Evolutionary conservation across 2,797 vertebrate species (phyloP).

Genomic region (Epinephelus awoara): DNA sequence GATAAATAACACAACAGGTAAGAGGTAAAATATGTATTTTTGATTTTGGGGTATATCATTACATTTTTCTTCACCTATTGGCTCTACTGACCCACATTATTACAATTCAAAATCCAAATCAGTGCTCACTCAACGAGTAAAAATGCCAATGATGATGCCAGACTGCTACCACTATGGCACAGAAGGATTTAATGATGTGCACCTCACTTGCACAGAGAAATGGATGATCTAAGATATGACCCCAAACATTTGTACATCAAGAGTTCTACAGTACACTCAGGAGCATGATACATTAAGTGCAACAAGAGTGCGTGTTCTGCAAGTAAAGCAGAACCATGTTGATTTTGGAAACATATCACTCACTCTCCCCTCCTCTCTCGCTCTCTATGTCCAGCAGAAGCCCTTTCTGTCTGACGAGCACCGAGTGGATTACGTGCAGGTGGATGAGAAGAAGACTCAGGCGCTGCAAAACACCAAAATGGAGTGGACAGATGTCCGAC

Average conservation of each 20-base stretch:
- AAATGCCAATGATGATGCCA: not conserved
- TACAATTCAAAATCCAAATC: conserved; percentile 11
- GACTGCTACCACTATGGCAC: not conserved
- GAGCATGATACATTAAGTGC: not conserved
- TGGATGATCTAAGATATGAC: not conserved
- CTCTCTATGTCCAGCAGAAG: conserved; percentile 86
- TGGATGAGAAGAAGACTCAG: conserved; percentile 98
- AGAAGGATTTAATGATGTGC: not conserved
- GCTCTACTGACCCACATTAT: not conserved
- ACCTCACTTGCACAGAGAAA: not conserved
- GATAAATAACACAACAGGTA: no score
- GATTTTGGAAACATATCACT: not conserved
- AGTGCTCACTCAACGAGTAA: not conserved
- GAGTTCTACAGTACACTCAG: not conserved
- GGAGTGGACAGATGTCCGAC: conserved; percentile 96
- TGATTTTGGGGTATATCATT: not conserved
- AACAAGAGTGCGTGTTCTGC: not conserved
- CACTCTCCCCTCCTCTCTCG: conserved; percentile 9
- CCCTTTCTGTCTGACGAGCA: conserved; percentile 88
- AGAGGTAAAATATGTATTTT: no score
- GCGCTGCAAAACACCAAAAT: conserved; percentile 96
- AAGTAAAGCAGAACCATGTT: not conserved
- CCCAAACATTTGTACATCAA: not conserved
- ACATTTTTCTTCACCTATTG: not conserved
- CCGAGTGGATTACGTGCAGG: conserved; percentile 96